These are phyloP conservation scores for Danaus chrysippus DNA, from an alignment of 2,888 invertebrate genomes.

Conservation along the genomic window DNA sequence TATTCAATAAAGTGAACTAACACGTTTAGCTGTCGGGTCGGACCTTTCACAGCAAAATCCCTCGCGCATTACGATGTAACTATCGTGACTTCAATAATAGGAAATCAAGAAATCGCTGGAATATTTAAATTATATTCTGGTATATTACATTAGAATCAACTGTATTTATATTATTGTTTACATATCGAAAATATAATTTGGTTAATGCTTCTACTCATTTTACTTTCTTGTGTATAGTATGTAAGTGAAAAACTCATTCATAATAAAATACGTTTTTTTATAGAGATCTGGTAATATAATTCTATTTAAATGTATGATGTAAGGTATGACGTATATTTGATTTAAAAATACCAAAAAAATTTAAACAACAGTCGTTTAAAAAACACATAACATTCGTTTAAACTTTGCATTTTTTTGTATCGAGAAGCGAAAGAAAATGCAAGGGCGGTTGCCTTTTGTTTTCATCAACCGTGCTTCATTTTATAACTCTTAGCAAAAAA, in stretches of 20 bases:
- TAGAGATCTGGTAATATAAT: too few species aligned
- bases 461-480: too few species aligned
- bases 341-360: background rate
- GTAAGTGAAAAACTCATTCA: too few species aligned
- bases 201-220: too few species aligned
- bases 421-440: conserved; percentile 23
- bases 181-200: too few species aligned
- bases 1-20: too few species aligned
- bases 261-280: too few species aligned
- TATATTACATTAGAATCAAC: background rate
- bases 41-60: conserved; percentile 56
- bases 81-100: conserved; percentile 40
- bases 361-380: conserved; percentile 8
- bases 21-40: conserved; percentile 58
- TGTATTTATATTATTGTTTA: background rate
- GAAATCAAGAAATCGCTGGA: conserved; percentile 40
- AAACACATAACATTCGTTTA: conserved; percentile 25
- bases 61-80: too few species aligned
- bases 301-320: background rate
- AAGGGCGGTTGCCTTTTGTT: too few species aligned
- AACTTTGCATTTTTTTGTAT: conserved; percentile 33
- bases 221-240: too few species aligned
- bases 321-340: background rate
- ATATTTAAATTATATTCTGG: conserved; percentile 53
- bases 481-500: too few species aligned